Percentiles rank a stretch among this genome's conserved stretches.
Conservation (phyloP, 2,113 vertebrate species). For the Leptocoma aspasia region DNA sequence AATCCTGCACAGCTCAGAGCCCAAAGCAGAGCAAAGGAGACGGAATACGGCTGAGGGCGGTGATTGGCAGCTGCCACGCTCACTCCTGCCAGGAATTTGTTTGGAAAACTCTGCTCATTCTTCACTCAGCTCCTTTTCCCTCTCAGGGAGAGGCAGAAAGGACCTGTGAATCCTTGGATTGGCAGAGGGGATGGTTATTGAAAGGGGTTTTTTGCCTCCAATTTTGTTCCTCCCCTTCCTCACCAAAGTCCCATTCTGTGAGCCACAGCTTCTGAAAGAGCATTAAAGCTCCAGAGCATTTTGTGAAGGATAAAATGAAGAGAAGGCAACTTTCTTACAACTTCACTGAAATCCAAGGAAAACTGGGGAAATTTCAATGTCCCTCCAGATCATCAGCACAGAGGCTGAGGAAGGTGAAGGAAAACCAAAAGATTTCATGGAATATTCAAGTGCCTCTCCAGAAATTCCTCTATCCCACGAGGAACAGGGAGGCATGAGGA, state of each 20-base stretch:
- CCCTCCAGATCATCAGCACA: neutral
- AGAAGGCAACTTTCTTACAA: neutral
- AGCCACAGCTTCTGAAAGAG: neutral
- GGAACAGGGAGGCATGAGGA: neutral
- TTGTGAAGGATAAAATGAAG: neutral
- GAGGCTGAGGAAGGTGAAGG: neutral
- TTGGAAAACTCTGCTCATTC: neutral
- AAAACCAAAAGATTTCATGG: too few relatives aligned
- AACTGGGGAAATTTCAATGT: neutral
- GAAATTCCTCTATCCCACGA: neutral
- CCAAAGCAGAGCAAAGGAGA: neutral
- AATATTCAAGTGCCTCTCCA: neutral
- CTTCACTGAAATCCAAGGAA: neutral
- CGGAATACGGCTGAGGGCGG: fast-evolving
- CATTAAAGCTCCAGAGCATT: neutral
- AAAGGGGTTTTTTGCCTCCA: neutral
- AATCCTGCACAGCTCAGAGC: neutral
- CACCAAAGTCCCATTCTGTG: neutral
- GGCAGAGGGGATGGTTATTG: neutral
- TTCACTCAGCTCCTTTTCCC: neutral
- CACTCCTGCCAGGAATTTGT: neutral
- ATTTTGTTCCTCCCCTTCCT: neutral
- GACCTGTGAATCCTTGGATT: neutral
- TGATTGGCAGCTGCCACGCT: neutral
- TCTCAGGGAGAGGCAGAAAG: neutral